phyloP scores from a whole-genome alignment of 2,797 vertebrate species.

The Salarias fasciatus region DNA sequence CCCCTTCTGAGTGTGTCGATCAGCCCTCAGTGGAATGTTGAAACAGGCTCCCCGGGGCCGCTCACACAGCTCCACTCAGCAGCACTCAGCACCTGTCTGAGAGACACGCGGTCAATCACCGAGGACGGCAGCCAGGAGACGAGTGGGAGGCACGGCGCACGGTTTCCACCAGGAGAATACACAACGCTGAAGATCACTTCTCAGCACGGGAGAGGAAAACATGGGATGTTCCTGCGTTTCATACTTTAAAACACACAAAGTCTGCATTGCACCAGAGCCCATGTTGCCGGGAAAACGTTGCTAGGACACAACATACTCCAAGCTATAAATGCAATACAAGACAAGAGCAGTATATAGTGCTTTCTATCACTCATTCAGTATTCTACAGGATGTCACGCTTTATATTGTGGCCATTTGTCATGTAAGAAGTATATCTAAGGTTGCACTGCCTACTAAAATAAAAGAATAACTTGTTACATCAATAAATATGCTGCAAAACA shows the following conservation, averaged over 20 bases:
- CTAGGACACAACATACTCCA: background rate
- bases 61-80: constrained; percentile 75
- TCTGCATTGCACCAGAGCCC: constrained; percentile 1
- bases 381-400: too few species aligned
- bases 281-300: constrained; percentile 8
- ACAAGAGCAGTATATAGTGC: too few species aligned
- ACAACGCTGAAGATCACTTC: background rate
- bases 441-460: too few species aligned
- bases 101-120: constrained; percentile 69
- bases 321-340: background rate
- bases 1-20: constrained; percentile 66
- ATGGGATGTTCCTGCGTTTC: background rate
- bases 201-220: too few species aligned
- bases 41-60: constrained; percentile 73
- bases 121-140: constrained; percentile 55
- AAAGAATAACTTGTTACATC: too few species aligned
- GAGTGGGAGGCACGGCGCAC: constrained; percentile 46
- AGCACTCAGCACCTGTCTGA: constrained; percentile 82
- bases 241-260: background rate
- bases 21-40: constrained; percentile 73
- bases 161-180: constrained; percentile 53
- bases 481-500: too few species aligned
- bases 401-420: too few species aligned
- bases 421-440: too few species aligned
- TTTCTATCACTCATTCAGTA: too few species aligned